Evolutionary conservation across 2,888 invertebrate genomes (phyloP).

Genomic region (Resseliella maxima): DNA sequence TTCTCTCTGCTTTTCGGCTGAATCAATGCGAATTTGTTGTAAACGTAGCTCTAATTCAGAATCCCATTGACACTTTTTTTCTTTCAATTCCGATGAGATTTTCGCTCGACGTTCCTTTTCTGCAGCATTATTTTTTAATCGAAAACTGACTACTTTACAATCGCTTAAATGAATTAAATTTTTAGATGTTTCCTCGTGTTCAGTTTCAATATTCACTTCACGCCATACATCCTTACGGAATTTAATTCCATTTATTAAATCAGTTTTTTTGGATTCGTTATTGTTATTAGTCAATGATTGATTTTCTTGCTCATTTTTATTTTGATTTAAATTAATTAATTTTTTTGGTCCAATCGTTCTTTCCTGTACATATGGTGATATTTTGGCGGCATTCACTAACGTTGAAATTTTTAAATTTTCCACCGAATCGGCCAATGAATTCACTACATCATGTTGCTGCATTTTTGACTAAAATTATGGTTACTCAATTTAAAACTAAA

Average conservation of each 20-base stretch:
- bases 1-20: slow-evolving; percentile 9
- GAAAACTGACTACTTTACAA: slow-evolving; percentile 56
- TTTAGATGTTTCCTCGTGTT: background rate
- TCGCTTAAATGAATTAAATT: slow-evolving; percentile 37
- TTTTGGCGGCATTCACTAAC: slow-evolving; percentile 53
- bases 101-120: slow-evolving; percentile 58
- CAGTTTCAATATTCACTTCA: background rate
- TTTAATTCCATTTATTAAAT: background rate
- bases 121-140: slow-evolving; percentile 57
- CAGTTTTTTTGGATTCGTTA: background rate
- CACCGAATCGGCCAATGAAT: background rate
- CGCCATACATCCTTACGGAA: slow-evolving; percentile 43
- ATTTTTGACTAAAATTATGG: background rate
- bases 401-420: slow-evolving; percentile 55
- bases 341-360: slow-evolving; percentile 33
- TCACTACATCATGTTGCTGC: slow-evolving; percentile 14
- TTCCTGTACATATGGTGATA: slow-evolving; percentile 46
- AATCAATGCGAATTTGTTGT: slow-evolving; percentile 37
- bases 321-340: background rate
- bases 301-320: background rate
- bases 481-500: background rate
- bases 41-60: slow-evolving; percentile 57
- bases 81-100: slow-evolving; percentile 63
- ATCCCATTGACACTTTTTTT: slow-evolving; percentile 66
- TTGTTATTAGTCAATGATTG: background rate